Conservation (phyloP, 2,797 vertebrate genomes). For the Eulemur rubriventer region DNA sequence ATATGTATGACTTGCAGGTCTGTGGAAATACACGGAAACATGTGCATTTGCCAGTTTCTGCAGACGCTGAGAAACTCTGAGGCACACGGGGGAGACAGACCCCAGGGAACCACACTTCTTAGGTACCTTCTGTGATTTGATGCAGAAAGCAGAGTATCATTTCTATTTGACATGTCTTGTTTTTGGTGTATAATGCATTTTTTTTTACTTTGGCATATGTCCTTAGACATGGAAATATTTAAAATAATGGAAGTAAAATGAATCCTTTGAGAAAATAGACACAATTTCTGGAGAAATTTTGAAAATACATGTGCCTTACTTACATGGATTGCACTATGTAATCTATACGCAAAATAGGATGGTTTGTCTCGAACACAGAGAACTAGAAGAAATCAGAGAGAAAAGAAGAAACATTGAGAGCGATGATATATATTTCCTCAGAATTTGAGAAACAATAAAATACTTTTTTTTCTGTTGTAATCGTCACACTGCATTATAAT, state of each 20-base stretch:
- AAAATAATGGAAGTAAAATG: background rate
- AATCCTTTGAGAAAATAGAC: constrained; percentile 34
- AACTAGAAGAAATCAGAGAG: constrained; percentile 80
- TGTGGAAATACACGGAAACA: background rate
- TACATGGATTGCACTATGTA: constrained; percentile 87
- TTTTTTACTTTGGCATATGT: background rate
- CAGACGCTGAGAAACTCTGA: background rate
- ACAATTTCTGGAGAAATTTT: constrained; percentile 1
- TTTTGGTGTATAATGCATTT: background rate
- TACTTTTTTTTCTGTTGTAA: background rate
- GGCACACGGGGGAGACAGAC: constrained; percentile 16
- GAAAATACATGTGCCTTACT: constrained; percentile 71
- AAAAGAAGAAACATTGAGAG: constrained; percentile 19
- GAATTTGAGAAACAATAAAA: background rate
- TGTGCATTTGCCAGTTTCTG: background rate
- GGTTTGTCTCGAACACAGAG: constrained; percentile 87
- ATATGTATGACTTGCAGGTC: background rate
- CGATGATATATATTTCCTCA: background rate
- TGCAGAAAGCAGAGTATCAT: background rate
- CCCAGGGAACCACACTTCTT: background rate
- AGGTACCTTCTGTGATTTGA: background rate
- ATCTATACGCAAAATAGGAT: constrained; percentile 87
- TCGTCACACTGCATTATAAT: background rate
- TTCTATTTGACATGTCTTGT: background rate
- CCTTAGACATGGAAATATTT: constrained; percentile 44